phyloP scores from a whole-genome alignment of 2,113 vertebrate species.

The Quiscalus mexicanus region DNA sequence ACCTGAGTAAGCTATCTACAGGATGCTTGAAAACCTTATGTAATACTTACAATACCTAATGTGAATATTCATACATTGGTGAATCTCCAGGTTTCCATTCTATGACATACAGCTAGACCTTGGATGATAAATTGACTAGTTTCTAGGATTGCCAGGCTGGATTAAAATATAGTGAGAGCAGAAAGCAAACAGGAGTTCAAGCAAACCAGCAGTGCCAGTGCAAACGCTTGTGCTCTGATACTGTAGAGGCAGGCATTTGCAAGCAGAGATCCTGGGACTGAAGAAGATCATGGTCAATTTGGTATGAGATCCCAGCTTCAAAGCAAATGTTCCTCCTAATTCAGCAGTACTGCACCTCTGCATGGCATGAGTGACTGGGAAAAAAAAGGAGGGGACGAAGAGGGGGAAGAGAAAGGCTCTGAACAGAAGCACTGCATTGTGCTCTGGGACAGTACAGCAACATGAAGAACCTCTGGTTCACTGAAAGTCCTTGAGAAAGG shows the following conservation, averaged over 20 bases:
- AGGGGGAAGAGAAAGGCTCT: neutral
- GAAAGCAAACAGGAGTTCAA: neutral
- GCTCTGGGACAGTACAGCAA: neutral
- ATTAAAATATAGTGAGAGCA: neutral
- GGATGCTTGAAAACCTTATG: neutral
- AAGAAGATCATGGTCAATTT: neutral
- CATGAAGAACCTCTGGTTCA: neutral
- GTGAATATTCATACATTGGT: neutral
- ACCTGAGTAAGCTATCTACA: neutral
- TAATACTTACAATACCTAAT: neutral
- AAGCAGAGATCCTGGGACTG: neutral
- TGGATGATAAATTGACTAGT: neutral
- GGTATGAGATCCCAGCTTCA: neutral
- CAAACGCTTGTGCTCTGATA: neutral
- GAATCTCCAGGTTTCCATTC: neutral
- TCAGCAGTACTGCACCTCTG: neutral
- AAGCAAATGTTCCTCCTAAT: neutral
- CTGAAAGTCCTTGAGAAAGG: neutral
- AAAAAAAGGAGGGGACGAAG: neutral
- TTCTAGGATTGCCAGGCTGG: neutral
- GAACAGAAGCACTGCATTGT: neutral
- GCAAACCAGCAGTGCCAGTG: neutral
- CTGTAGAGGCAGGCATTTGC: neutral
- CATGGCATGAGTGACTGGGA: neutral
- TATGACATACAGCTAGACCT: neutral